phyloP scores from a whole-genome alignment of 2,888 invertebrate species.

The Keiferia lycopersicella region DNA sequence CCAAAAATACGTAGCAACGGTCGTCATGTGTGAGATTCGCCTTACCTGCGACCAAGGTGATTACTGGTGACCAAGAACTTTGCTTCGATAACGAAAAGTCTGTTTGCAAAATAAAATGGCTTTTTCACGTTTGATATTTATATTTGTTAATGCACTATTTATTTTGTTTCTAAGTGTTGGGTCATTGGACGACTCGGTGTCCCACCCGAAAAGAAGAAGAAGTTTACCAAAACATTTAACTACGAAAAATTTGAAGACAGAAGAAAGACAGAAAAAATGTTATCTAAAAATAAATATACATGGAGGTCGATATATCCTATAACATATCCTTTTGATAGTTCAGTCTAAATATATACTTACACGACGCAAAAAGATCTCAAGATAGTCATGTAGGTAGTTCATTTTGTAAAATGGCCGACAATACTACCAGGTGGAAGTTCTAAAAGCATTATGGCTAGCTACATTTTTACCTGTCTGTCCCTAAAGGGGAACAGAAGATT shows the following conservation, averaged over 20 bases:
- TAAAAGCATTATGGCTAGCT: background rate
- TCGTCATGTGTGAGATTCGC: slow-evolving; percentile 22
- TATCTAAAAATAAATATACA: too few species aligned
- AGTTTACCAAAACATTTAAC: too few species aligned
- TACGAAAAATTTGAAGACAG: too few species aligned
- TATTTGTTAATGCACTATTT: background rate
- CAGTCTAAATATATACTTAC: too few species aligned
- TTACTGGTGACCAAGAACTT: slow-evolving; percentile 44
- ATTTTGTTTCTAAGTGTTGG: background rate
- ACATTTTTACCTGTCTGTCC: background rate
- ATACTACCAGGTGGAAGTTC: background rate
- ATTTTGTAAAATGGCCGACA: background rate
- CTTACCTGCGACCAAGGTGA: slow-evolving; percentile 43
- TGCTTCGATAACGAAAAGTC: background rate
- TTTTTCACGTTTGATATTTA: background rate
- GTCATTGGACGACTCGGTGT: too few species aligned
- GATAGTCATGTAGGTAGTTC: background rate
- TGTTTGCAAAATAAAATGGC: background rate
- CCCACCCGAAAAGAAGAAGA: too few species aligned
- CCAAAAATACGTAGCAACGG: too few species aligned
- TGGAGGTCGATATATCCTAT: too few species aligned
- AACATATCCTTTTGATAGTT: too few species aligned
- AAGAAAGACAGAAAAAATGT: too few species aligned
- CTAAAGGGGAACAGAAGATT: slow-evolving; percentile 2
- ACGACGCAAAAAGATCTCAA: too few species aligned